Conservation (phyloP, 2,888 invertebrate genomes). For the Trypoxylon attenuatum region DNA sequence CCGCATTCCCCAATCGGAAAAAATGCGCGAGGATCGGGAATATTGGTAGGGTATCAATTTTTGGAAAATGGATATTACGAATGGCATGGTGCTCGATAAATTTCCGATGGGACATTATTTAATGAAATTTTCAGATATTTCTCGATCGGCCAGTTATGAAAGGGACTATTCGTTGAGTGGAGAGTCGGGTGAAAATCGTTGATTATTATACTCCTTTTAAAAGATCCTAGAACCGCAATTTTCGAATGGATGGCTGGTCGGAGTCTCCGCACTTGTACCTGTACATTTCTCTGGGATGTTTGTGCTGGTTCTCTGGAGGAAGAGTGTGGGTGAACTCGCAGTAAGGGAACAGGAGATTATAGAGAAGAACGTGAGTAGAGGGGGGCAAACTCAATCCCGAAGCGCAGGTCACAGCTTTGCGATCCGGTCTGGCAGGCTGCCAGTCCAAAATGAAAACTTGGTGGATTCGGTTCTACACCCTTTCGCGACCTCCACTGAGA, state of each 20-base stretch:
- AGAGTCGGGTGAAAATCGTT: slow-evolving; percentile 26
- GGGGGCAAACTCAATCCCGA: slow-evolving; percentile 46
- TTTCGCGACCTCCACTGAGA: slow-evolving; percentile 1
- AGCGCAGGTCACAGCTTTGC: slow-evolving; percentile 42
- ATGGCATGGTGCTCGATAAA: slow-evolving; percentile 3
- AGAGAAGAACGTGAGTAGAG: slow-evolving; percentile 16
- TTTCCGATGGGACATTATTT: neutral
- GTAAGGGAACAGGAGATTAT: slow-evolving; percentile 32
- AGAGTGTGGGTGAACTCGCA: too few species aligned
- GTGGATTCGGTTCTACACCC: slow-evolving; percentile 19
- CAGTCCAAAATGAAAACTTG: slow-evolving; percentile 51
- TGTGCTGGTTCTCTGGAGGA: neutral
- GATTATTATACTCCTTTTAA: slow-evolving; percentile 34
- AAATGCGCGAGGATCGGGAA: too few species aligned
- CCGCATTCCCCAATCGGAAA: too few species aligned
- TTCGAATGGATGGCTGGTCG: slow-evolving; percentile 7
- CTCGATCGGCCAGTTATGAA: neutral
- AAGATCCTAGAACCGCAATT: slow-evolving; percentile 13
- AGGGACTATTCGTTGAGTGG: slow-evolving; percentile 10
- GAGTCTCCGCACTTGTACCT: slow-evolving; percentile 2
- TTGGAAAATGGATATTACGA: too few species aligned
- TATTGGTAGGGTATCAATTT: too few species aligned
- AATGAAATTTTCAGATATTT: neutral
- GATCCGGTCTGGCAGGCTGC: slow-evolving; percentile 49
- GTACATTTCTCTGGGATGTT: slow-evolving; percentile 4